Conservation (phyloP, 2,797 vertebrate genomes). For the Myotis myotis region DNA sequence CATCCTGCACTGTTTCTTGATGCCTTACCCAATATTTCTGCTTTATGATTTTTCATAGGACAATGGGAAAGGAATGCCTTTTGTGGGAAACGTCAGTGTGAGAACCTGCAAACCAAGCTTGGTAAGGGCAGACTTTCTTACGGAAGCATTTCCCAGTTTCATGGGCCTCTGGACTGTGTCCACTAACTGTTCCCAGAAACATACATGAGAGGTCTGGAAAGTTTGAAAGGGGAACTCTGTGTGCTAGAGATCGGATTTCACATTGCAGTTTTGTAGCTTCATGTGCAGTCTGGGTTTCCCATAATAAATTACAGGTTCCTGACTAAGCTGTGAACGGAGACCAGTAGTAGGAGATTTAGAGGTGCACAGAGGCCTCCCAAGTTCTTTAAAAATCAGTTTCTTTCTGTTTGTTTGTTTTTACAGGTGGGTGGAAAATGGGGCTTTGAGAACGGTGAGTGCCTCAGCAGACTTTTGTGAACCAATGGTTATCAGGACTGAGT, state of each 20-base stretch:
- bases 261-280: rapidly evolving
- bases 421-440: conserved; percentile 61
- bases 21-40: not conserved
- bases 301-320: not conserved
- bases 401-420: conserved; percentile 65
- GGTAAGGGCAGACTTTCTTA: conserved; percentile 9
- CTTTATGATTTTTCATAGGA: not conserved
- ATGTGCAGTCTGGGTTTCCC: not conserved
- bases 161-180: not conserved
- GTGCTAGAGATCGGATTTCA: conserved; percentile 28
- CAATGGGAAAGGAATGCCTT: not conserved
- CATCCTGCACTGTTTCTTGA: not conserved
- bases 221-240: conserved; percentile 9
- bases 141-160: not conserved
- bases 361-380: conserved; percentile 57
- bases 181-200: conserved; percentile 19
- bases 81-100: not conserved
- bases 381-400: conserved; percentile 71
- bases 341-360: conserved; percentile 37
- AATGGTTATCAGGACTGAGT: not conserved
- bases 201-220: not conserved
- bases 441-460: conserved; percentile 64
- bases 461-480: conserved; percentile 45
- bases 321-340: not conserved
- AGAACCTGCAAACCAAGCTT: not conserved